phyloP scores from a whole-genome alignment of 2,113 vertebrate species.

The Microcebus ravelobensis region DNA sequence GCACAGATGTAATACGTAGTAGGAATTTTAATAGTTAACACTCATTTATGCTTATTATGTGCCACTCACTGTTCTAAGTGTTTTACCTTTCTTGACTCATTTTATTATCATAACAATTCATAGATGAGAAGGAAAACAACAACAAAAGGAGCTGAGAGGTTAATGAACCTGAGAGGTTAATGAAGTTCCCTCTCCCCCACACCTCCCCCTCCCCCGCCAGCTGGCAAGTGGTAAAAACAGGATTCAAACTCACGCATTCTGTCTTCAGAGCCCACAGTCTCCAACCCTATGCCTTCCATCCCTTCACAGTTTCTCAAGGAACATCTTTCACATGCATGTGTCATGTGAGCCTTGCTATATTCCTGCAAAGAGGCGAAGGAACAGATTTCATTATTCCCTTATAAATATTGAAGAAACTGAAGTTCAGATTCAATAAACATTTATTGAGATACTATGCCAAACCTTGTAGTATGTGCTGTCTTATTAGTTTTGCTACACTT shows the following conservation, averaged over 20 bases:
- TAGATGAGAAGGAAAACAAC: neutral
- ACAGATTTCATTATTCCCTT: neutral
- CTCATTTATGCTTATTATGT: neutral
- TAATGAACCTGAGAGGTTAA: slow-evolving; percentile 4
- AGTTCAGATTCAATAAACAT: neutral
- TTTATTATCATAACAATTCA: slow-evolving; percentile 1
- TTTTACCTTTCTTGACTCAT: neutral
- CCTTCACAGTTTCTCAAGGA: neutral
- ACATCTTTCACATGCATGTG: neutral
- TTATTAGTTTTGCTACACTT: slow-evolving; percentile 35
- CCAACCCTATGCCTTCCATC: neutral
- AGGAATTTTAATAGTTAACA: neutral
- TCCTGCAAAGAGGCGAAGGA: neutral
- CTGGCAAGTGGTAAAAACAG: neutral
- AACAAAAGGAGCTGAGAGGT: neutral
- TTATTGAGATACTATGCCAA: neutral
- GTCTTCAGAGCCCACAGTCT: neutral
- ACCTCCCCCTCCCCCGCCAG: neutral
- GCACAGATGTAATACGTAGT: neutral
- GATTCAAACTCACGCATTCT: neutral
- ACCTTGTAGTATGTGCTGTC: neutral
- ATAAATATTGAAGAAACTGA: neutral
- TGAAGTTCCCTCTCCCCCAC: neutral
- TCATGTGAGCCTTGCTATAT: neutral
- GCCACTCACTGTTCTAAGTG: neutral